A percentile compares a stretch with the other conserved stretches of the same genome.
These are phyloP conservation scores for Drosophila neonasuta DNA, from an alignment of 2,888 invertebrate species.

Conservation along the genomic window DNA sequence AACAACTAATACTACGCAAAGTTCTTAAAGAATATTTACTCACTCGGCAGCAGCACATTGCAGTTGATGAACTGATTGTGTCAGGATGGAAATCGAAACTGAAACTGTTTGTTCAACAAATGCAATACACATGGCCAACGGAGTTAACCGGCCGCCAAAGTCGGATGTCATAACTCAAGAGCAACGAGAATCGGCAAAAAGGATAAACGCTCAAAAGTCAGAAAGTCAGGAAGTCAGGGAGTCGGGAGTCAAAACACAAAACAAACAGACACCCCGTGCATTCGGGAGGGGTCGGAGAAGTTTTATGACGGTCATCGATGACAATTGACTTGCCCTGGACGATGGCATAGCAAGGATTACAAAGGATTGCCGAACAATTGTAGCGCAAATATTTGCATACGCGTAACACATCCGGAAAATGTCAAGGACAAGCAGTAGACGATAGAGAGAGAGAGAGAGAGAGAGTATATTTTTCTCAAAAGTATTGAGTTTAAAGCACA, in stretches of 20 bases:
- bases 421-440: conserved; percentile 65
- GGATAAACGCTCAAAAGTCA: conserved; percentile 52
- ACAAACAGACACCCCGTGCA: conserved; percentile 52
- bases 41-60: conserved; percentile 5
- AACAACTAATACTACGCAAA: not conserved
- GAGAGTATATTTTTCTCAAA: not conserved
- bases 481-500: conserved; percentile 36
- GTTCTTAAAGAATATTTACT: not conserved
- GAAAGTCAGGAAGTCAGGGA: conserved; percentile 57
- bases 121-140: conserved; percentile 39
- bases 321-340: conserved; percentile 55
- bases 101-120: conserved; percentile 38
- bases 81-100: conserved; percentile 56
- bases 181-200: conserved; percentile 36
- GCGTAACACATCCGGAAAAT: conserved; percentile 59
- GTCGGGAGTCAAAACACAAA: conserved; percentile 63
- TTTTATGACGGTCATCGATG: conserved; percentile 71
- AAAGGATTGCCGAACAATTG: conserved; percentile 72
- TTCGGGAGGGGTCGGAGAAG: conserved; percentile 33
- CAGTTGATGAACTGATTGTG: conserved; percentile 44
- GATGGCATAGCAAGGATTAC: conserved; percentile 73
- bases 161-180: conserved; percentile 66
- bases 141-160: conserved; percentile 49
- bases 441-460: not conserved
- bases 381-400: conserved; percentile 74